Evolutionary conservation across 2,888 invertebrate species (phyloP), one percentile per base, ranked within the genome.

Genomic region (Hedychridium roseum): DNA sequence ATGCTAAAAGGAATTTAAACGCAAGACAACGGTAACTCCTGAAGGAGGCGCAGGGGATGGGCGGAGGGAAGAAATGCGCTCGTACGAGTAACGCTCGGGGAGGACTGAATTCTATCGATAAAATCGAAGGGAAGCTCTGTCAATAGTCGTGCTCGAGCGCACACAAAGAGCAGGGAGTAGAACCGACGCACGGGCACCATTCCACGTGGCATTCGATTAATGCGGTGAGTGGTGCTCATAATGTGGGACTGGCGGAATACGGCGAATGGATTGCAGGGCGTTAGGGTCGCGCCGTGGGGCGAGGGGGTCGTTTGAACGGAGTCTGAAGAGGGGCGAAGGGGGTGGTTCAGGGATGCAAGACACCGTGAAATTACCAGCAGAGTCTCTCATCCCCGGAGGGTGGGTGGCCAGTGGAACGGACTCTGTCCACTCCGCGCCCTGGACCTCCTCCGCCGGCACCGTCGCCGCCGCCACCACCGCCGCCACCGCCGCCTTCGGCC

Each of bases 341-440:
- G 73, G 70, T 69, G 78, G 79, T 80, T 82, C 81, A 80, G 80
- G 73, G 81, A 79, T 81, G 82, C 82, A 82, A 81, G 81, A 81
- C 80, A 82, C 81, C 83, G 83, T 83, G 82, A 83, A 83, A 82
- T 83, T 83, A 82, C 82, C 80, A 80, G 72, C 76, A 79, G 80
- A 79, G 78, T 72, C 74, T 71, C 76, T 74, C 76, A 73, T 73
- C 68, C 72, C 70, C 54, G 57, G 58, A 62, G 63, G 62, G 70
- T 66, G 60, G 65, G 60, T 68, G 71, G 70, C 66, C 60, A 65
- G 70, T 68, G 71, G 74, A 78, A 76, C 76, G 76, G 76, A 78
- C 76, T 77, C 77, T 77, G 78, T 78, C 78, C 78, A 77, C 75
- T 77, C 66, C 67, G 70, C 64, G 64, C 64, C 64, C 63, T 70